Conservation (phyloP, 2,888 invertebrate species). For the Drosophila falleni region DNA sequence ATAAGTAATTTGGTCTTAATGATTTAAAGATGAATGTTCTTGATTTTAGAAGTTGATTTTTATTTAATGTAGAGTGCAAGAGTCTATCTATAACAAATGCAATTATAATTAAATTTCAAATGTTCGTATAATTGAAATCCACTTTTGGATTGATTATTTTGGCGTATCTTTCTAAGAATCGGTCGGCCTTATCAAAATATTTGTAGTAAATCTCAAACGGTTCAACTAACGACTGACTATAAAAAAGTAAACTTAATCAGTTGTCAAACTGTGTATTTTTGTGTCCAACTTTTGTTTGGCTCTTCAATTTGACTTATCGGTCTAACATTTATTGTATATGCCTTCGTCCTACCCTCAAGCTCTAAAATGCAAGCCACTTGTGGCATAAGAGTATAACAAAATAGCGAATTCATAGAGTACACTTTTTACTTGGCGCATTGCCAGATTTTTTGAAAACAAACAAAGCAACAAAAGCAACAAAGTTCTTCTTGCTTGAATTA, state of each 20-base stretch:
- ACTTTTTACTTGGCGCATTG: constrained; percentile 34
- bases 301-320: constrained; percentile 51
- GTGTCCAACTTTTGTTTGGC: constrained; percentile 24
- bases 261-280: constrained; percentile 15
- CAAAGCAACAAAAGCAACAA: constrained; percentile 7
- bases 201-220: constrained; percentile 3
- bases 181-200: neutral
- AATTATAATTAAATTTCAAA: neutral
- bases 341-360: constrained; percentile 1
- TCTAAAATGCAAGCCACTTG: constrained; percentile 50
- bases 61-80: no score
- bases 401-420: constrained; percentile 5
- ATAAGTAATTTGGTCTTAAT: no score
- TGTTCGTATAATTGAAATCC: constrained; percentile 5
- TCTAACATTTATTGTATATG: constrained; percentile 30
- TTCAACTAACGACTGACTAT: neutral
- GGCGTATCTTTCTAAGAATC: constrained; percentile 15
- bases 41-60: no score
- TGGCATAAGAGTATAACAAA: no score
- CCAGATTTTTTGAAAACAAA: constrained; percentile 44
- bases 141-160: constrained; percentile 6
- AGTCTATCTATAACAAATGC: neutral
- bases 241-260: constrained; percentile 41
- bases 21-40: no score
- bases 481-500: constrained; percentile 17